Percentiles rank a stretch among this genome's conserved stretches.
phyloP scores from a whole-genome alignment of 2,113 vertebrate species.

The Pogona vitticeps region DNA sequence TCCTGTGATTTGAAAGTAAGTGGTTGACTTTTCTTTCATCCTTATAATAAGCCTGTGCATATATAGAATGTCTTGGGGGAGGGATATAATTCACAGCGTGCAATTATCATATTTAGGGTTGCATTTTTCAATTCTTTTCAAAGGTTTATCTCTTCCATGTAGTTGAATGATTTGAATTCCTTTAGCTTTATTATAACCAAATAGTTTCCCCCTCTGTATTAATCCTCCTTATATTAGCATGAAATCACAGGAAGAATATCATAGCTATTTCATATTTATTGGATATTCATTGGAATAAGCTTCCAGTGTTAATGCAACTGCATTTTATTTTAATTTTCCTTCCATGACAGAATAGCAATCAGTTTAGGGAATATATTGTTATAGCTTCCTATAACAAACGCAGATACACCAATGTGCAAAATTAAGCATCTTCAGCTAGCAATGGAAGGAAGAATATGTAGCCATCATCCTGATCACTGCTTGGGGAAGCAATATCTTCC shows the following conservation, averaged over 20 bases:
- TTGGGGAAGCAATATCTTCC: conserved; percentile 2
- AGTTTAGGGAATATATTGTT: conserved; percentile 59
- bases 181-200: conserved; percentile 66
- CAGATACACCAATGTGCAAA: conserved; percentile 47
- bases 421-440: conserved; percentile 41
- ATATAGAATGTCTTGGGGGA: conserved; percentile 11
- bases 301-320: conserved; percentile 57
- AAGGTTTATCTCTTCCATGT: conserved; percentile 68
- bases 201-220: conserved; percentile 56
- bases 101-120: conserved; percentile 65
- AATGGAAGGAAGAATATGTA: conserved; percentile 26
- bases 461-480: conserved; percentile 39
- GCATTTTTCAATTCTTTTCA: conserved; percentile 71
- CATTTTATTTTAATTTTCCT: conserved; percentile 63
- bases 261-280: conserved; percentile 67
- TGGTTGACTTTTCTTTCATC: conserved; percentile 52
- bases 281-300: conserved; percentile 60
- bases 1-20: conserved; percentile 46
- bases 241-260: conserved; percentile 70
- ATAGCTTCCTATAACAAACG: conserved; percentile 42
- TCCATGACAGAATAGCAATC: conserved; percentile 57
- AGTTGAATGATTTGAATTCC: conserved; percentile 72
- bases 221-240: conserved; percentile 73
- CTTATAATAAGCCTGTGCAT: conserved; percentile 59
- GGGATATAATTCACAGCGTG: conserved; percentile 43